Conservation (phyloP, 2,888 invertebrate genomes). For the Cinara cedri region DNA sequence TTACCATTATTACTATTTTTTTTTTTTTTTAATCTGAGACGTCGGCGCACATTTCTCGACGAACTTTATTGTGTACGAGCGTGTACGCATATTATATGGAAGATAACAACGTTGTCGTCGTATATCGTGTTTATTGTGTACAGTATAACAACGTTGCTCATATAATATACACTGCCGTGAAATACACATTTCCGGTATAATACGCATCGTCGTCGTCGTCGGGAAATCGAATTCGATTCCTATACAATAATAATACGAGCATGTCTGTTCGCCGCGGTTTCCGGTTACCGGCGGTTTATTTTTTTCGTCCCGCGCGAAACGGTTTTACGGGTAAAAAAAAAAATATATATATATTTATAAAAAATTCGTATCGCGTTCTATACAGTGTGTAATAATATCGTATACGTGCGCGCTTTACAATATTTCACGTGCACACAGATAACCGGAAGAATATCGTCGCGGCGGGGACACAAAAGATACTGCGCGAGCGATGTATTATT, state of each 20-base stretch:
- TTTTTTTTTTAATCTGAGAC: slow-evolving; percentile 20
- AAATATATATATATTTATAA: too few relatives aligned
- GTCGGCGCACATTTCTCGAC: neutral
- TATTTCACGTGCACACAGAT: too few relatives aligned
- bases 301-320: neutral
- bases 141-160: neutral
- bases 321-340: neutral
- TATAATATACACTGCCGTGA: too few relatives aligned
- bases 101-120: too few relatives aligned
- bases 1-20: too few relatives aligned
- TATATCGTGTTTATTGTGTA: too few relatives aligned
- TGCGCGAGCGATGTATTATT: too few relatives aligned
- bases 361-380: neutral
- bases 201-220: neutral
- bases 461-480: neutral
- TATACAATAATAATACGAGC: neutral
- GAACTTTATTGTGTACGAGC: too few relatives aligned
- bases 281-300: slow-evolving; percentile 17
- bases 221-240: slow-evolving; percentile 43
- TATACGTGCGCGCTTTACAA: neutral
- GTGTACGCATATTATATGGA: too few relatives aligned
- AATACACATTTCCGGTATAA: slow-evolving; percentile 17
- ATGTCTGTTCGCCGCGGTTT: neutral
- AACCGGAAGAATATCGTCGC: neutral
- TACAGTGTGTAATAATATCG: too few relatives aligned